Base-by-base conservation (phyloP, 2,113 vertebrate species). In the Vulpes lagopus region DNA sequence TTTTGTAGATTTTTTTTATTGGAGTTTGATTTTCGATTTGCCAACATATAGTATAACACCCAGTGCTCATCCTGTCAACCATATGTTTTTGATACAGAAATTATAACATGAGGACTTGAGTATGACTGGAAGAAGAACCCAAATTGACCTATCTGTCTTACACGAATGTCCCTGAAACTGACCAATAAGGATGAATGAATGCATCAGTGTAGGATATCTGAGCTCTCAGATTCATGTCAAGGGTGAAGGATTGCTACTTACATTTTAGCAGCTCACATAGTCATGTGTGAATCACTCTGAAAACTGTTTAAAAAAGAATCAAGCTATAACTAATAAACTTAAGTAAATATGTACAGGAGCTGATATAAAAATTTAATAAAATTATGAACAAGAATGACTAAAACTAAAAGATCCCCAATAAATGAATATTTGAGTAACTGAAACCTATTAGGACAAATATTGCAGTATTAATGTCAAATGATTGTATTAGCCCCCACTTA, bases 221-320 rank as follows among this genome's bases (percentile, higher is more conserved):
- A 4, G 11, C 20, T 85, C 43, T 92, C 57, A 84, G 73, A 35
- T 76, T 62, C 14, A 17, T 49, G 59, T 94, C 23, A 49, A 84
- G 23, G 27, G 4, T 49, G 4, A 4, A 88, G 51, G 35, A 82
- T 14, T 78, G 11, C 19, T 79, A 71, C 65, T 62, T 57, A 35
- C 12, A 85, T 89, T 91, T 95, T 69, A 84, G 74, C 23, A 80
- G 73, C 19, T 62, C 51, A 51, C n/a, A 79, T 22, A 86, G 25
- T 86, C 35, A 25, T 38, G 4, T 27, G 3, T 86, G 30, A 90
- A 57, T 83, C 49, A 83, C n/a, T 20, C 57, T 79, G 32, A 84
- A 80, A 82, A 80, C 30, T 87, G 17, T 79, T 89, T 81, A 32
- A 96, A 90, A 85, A 85, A 81, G 62, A 88, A 22, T 84, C 17